Evolutionary conservation across 2,113 vertebrate species (phyloP).

Genomic region (Anguilla rostrata): DNA sequence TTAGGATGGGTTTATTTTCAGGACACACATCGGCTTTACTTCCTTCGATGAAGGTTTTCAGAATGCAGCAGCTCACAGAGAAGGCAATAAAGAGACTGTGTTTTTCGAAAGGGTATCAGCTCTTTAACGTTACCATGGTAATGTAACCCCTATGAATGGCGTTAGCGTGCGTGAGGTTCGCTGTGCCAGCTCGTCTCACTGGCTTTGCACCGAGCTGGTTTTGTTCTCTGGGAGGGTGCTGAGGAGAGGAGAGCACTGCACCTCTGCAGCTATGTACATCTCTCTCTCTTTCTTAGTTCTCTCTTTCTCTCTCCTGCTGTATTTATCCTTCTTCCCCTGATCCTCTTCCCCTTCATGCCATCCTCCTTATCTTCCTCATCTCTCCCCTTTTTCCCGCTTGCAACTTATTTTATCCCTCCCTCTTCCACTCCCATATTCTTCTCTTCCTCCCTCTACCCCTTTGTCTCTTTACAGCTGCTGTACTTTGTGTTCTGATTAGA

Average conservation of each 20-base stretch:
- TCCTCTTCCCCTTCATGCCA: neutral
- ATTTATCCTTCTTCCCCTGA: neutral
- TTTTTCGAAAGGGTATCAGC: neutral
- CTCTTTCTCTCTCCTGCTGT: neutral
- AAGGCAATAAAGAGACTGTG: neutral
- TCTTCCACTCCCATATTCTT: neutral
- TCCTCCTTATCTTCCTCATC: neutral
- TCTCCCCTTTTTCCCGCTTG: neutral
- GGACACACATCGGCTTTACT: neutral
- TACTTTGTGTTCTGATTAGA: neutral
- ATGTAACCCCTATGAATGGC: slow-evolving; percentile 1
- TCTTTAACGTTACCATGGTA: slow-evolving; percentile 3
- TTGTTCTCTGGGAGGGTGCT: neutral
- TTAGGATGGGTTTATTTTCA: neutral
- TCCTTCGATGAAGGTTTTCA: neutral
- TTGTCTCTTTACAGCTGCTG: neutral
- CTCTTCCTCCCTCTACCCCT: neutral
- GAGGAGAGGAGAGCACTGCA: neutral
- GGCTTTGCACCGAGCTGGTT: neutral
- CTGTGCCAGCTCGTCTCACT: neutral
- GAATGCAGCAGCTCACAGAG: neutral
- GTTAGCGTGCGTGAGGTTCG: neutral
- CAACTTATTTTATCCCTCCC: neutral
- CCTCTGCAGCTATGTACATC: neutral
- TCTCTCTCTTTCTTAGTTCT: neutral